Evolutionary conservation across 2,113 vertebrate genomes (phyloP).

Genomic region (Falcunculus frontatus): DNA sequence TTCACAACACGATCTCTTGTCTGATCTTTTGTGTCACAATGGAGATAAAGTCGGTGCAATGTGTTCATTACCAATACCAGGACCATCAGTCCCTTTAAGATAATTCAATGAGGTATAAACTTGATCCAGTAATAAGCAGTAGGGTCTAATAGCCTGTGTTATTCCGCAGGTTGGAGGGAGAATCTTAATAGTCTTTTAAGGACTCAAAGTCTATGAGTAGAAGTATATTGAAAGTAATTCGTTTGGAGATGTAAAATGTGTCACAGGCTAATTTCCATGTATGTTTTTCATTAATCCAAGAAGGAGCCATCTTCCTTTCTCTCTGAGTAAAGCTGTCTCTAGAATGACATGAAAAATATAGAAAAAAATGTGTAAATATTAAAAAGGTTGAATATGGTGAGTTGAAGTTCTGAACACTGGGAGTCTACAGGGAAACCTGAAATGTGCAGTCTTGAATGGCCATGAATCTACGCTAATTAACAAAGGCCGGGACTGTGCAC

Average conservation of each 20-base stretch:
- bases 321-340: neutral
- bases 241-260: neutral
- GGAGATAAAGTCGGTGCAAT: neutral
- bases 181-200: neutral
- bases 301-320: neutral
- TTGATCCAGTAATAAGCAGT: neutral
- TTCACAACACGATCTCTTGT: neutral
- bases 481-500: neutral
- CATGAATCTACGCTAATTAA: neutral
- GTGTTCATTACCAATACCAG: neutral
- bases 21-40: neutral
- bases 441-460: neutral
- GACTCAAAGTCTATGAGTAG: neutral
- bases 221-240: neutral
- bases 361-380: neutral
- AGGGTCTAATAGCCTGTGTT: neutral
- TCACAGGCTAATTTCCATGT: neutral
- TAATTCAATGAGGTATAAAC: neutral
- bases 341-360: neutral
- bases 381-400: neutral
- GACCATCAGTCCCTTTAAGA: neutral
- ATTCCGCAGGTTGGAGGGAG: neutral
- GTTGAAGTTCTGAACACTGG: neutral
- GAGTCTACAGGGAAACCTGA: neutral
- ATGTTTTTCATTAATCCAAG: neutral